Evolutionary conservation across 2,797 vertebrate genomes (phyloP).

Genomic region (Sarcoramphus papa): DNA sequence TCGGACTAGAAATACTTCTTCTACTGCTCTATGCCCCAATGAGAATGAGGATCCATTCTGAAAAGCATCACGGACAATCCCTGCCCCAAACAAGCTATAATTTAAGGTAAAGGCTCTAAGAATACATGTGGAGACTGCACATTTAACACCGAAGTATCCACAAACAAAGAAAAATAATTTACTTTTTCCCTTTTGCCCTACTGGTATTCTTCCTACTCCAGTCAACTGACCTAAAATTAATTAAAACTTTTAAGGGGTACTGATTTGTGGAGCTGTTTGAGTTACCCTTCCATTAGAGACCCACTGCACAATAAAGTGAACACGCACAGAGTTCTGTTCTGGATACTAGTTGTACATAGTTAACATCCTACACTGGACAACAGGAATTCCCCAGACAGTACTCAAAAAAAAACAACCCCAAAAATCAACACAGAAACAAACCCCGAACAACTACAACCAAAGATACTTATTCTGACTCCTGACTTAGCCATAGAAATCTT

Average conservation of each 20-base stretch:
- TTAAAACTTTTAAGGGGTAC: not conserved
- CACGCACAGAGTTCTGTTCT: not conserved
- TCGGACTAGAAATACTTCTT: not conserved
- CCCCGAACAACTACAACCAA: not conserved
- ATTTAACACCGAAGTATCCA: not conserved
- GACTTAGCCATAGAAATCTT: not conserved
- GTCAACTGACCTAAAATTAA: not conserved
- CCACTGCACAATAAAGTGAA: not conserved
- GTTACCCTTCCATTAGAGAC: not conserved
- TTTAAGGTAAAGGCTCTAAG: not conserved
- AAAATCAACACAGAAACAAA: not conserved
- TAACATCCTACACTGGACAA: not conserved
- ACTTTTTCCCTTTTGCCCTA: not conserved
- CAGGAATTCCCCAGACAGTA: not conserved
- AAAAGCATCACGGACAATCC: not conserved
- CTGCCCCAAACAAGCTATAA: not conserved
- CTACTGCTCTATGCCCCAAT: not conserved
- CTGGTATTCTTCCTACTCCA: not conserved
- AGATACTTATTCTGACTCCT: not conserved
- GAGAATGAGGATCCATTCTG: not conserved
- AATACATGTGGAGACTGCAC: not conserved
- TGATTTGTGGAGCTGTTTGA: not conserved
- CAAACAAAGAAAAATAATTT: not conserved
- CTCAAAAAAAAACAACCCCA: too few species aligned
- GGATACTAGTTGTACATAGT: not conserved